Percentiles rank a stretch among this genome's conserved stretches.
These are phyloP conservation scores for Apus apus DNA, from an alignment of 2,113 vertebrate genomes.

Conservation along the genomic window DNA sequence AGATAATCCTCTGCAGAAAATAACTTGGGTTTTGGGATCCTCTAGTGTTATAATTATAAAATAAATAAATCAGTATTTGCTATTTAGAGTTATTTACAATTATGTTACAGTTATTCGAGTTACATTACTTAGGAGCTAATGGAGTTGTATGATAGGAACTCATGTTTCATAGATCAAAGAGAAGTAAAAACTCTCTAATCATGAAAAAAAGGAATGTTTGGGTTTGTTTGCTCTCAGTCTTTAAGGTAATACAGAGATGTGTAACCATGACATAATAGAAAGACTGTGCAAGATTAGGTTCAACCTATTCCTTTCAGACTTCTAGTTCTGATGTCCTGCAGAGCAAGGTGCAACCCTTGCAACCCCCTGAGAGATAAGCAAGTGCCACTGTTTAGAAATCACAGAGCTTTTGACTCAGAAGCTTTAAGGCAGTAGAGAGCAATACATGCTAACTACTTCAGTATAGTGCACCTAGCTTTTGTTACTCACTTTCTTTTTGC, in stretches of 20 bases:
- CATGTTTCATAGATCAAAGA: neutral
- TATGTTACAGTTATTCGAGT: too few species aligned
- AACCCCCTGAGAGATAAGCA: neutral
- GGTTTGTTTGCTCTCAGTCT: neutral
- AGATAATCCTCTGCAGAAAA: neutral
- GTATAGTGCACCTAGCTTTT: neutral
- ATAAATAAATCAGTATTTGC: constrained; percentile 8
- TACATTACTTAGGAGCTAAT: neutral
- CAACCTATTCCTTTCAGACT: neutral
- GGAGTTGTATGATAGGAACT: neutral
- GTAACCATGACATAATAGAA: neutral
- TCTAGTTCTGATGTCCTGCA: neutral
- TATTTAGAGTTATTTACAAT: neutral
- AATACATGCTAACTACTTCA: neutral
- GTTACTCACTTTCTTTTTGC: neutral
- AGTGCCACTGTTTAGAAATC: neutral
- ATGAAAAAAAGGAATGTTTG: constrained; percentile 19
- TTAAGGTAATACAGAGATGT: neutral
- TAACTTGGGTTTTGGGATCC: neutral
- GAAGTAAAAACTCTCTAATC: neutral
- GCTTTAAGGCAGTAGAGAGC: neutral
- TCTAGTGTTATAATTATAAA: neutral
- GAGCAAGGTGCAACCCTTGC: neutral
- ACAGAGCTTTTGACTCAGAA: neutral
- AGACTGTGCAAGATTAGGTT: neutral